Evolutionary conservation across 2,888 invertebrate species (phyloP).

Genomic region (Quadroppia sp.): DNA sequence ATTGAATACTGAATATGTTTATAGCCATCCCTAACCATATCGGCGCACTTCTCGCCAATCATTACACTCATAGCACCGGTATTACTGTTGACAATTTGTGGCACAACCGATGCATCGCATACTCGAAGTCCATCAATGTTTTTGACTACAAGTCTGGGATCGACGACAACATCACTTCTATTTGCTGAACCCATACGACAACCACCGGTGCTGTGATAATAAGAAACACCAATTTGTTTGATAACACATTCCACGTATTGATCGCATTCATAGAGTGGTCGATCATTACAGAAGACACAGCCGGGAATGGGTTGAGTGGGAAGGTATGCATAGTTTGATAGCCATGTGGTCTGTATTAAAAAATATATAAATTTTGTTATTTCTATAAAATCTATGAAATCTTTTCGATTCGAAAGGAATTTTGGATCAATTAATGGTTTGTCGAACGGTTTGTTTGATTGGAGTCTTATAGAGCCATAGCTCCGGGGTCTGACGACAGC

Average conservation of each 20-base stretch:
- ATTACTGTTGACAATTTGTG: background rate
- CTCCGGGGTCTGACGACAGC: background rate
- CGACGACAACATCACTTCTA: conserved; percentile 4
- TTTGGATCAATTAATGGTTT: background rate
- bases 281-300: background rate
- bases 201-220: no score
- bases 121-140: background rate
- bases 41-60: background rate
- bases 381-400: background rate
- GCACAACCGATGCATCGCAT: background rate
- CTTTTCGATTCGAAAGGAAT: background rate
- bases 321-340: background rate
- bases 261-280: background rate
- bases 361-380: background rate
- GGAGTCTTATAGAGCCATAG: background rate
- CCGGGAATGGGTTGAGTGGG: background rate
- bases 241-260: background rate
- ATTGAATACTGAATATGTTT: no score
- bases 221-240: background rate
- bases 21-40: no score
- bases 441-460: background rate
- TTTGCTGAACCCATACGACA: background rate
- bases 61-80: background rate
- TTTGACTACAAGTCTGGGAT: background rate
- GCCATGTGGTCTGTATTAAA: background rate